Base-by-base conservation (phyloP, 1,140 invertebrate genomes). In the Phocides pigmalion region DNA sequence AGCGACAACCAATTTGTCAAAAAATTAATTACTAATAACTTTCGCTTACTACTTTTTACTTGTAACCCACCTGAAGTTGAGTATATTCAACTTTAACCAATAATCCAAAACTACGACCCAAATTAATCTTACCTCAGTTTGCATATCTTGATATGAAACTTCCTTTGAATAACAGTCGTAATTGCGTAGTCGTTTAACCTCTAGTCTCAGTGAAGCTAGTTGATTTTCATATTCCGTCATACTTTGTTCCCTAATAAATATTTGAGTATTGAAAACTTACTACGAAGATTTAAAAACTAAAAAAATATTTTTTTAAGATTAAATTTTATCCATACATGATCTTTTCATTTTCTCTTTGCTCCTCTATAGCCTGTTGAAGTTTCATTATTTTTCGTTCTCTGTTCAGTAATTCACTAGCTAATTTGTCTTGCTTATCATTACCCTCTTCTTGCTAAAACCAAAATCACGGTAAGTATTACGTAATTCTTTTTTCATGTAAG, bases 191-290 rank as follows among this genome's bases (percentile, higher is more conserved):
- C 76, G 72, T 59, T 75, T 87, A 5, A 88, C 72, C 74, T 90
- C 86, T 19, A 90, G 58, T 15, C 81, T 74, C 17, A 89, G 42
- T 0, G 79, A 62, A 0, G 78, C 82, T 4, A 87, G 46, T 68
- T 86, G 81, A 49, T 82, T 86, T 62, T 90, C 84, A 39, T 87
- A 86, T 25, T 84, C 76, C 2, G 81, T 78, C 76, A 87, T 84
- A 73, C 74, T 84, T 69, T 88, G 76, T 42, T 88, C 80, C 83
- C 87, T 90, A 53, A 8, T 8, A 28, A 28, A 28, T 6, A 28
- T 28, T 28, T 28, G 5, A 28, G 6, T 28, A 28, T n/a, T n/a
- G n/a, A n/a, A n/a, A n/a, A n/a, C n/a, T n/a, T n/a, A n/a, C n/a
- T n/a, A n/a, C n/a, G n/a, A n/a, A n/a, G n/a, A n/a, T n/a, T n/a